Evolutionary conservation across 2,113 vertebrate genomes (phyloP).

Genomic region (Perca flavescens): DNA sequence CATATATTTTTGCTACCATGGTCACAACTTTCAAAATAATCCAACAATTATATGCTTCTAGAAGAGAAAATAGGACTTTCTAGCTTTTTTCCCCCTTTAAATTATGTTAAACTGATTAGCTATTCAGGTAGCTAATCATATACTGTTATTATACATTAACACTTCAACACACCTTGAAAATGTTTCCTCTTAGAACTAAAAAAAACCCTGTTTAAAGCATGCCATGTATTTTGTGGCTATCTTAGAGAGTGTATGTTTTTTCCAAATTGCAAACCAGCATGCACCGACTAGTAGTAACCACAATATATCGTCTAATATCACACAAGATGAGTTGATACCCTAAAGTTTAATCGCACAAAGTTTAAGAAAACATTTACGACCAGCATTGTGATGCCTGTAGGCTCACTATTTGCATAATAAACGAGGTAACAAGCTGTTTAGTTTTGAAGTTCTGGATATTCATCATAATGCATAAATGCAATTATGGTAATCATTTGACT

Average conservation of each 20-base stretch:
- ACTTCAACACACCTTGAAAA: neutral
- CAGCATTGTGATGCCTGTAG: neutral
- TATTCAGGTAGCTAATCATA: neutral
- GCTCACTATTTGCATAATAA: neutral
- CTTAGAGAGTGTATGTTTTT: neutral
- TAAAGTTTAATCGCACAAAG: neutral
- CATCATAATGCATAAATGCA: slow-evolving; percentile 1
- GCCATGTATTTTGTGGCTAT: neutral
- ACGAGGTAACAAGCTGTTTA: neutral
- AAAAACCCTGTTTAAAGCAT: neutral
- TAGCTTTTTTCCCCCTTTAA: too few relatives aligned
- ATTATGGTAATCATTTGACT: slow-evolving; percentile 15
- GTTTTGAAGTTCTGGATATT: slow-evolving; percentile 10
- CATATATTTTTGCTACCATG: neutral
- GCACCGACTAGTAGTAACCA: neutral
- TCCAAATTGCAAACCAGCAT: neutral
- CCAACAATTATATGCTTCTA: neutral
- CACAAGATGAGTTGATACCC: neutral
- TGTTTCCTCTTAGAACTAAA: neutral
- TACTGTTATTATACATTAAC: neutral
- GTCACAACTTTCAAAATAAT: neutral
- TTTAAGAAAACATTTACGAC: neutral
- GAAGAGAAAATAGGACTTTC: too few relatives aligned
- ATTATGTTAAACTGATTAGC: neutral
- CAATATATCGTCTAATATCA: neutral